Percentiles rank a stretch among this genome's conserved stretches.
These are phyloP conservation scores for Cirrhinus mrigala DNA, from an alignment of 2,797 vertebrate species.

Conservation along the genomic window DNA sequence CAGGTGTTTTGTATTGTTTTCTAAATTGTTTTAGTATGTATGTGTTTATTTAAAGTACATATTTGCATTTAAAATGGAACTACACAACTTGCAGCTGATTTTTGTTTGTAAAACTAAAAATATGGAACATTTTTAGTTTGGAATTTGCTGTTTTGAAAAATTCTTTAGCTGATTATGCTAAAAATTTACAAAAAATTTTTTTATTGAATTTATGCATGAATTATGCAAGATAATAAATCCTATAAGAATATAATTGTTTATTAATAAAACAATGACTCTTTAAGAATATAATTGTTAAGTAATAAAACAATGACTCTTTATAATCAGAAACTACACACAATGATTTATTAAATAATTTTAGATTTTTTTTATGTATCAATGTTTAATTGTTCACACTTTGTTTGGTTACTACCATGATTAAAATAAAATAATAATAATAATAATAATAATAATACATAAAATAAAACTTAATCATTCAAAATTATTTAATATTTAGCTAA, in stretches of 20 bases:
- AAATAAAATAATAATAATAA: too few species aligned
- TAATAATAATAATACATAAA: too few species aligned
- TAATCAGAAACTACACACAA: background rate
- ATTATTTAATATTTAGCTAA: too few species aligned
- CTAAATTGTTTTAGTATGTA: too few species aligned
- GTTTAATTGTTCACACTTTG: too few species aligned
- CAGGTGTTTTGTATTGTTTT: too few species aligned
- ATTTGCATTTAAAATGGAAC: background rate
- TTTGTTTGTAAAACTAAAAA: background rate
- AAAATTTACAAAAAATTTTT: background rate
- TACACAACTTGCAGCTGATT: background rate
- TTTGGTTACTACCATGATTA: too few species aligned
- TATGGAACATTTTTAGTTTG: background rate
- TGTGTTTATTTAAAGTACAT: too few species aligned
- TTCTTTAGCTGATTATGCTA: background rate
- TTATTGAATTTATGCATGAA: background rate
- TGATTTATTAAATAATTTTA: background rate
- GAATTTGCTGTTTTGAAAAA: background rate
- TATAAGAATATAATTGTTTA: background rate
- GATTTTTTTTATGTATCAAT: too few species aligned
- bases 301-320: background rate
- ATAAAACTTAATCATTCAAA: too few species aligned
- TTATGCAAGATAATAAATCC: background rate
- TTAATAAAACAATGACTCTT: background rate
- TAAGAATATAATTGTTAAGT: background rate